Evolutionary conservation across 1,140 invertebrate genomes (phyloP).

Genomic region (Drosophila sp.): DNA sequence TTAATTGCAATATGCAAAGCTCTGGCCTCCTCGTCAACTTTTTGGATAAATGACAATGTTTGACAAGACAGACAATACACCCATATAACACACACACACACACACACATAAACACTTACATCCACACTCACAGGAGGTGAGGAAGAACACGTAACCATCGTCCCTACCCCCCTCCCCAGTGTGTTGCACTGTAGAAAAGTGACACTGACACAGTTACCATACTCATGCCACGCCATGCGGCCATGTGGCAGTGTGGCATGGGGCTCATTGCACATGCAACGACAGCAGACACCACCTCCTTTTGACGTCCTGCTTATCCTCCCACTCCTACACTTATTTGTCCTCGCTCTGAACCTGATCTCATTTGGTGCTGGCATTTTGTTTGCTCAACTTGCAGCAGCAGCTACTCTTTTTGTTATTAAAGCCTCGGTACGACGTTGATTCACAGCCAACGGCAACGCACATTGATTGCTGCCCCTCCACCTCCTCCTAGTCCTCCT

Average conservation of each 20-base stretch:
- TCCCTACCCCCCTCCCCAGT: background rate
- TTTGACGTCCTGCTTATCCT: background rate
- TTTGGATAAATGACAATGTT: constrained; percentile 77
- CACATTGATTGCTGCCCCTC: constrained; percentile 52
- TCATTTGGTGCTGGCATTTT: constrained; percentile 66
- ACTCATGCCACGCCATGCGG: constrained; percentile 1
- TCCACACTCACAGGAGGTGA: constrained; percentile 10
- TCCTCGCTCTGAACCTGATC: constrained; percentile 56
- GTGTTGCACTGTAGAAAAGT: constrained; percentile 34
- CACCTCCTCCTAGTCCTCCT: background rate
- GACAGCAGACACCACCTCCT: constrained; percentile 9
- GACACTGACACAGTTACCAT: constrained; percentile 70
- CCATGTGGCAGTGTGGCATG: constrained; percentile 14
- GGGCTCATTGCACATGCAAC: constrained; percentile 54
- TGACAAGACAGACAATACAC: constrained; percentile 74
- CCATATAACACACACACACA: background rate
- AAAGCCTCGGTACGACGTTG: constrained; percentile 46
- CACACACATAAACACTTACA: background rate
- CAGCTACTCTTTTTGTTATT: constrained; percentile 63
- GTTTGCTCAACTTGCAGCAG: constrained; percentile 57
- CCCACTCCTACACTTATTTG: constrained; percentile 18
- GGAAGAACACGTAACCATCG: constrained; percentile 24
- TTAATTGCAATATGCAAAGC: constrained; percentile 76
- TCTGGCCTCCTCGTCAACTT: constrained; percentile 41
- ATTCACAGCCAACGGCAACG: constrained; percentile 48